Evolutionary conservation across 2,888 invertebrate species (phyloP).

Genomic region (Scrobipalpa costella): DNA sequence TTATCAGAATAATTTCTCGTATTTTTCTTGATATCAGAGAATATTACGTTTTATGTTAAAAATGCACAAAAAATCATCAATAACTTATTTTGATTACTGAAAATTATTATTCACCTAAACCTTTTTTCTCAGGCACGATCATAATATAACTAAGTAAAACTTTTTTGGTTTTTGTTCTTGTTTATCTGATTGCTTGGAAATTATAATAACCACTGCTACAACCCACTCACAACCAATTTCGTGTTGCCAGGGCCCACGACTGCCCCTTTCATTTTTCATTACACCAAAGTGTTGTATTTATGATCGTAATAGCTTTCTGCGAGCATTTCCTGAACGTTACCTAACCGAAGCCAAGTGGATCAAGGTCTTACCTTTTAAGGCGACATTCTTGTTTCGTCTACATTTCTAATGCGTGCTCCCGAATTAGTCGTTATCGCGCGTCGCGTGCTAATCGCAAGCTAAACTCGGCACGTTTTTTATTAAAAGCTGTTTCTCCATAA

Average conservation of each 20-base stretch:
- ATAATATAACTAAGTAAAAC: no score
- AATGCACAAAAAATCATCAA: no score
- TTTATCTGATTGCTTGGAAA: neutral
- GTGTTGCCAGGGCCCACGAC: conserved; percentile 5
- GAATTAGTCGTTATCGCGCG: conserved; percentile 65
- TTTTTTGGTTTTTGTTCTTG: neutral
- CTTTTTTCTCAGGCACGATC: no score
- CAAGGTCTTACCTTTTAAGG: conserved; percentile 55
- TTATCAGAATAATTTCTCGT: no score
- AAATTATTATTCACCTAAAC: no score
- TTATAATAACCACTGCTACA: neutral
- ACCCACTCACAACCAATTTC: neutral
- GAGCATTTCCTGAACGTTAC: conserved; percentile 22
- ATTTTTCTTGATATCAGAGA: no score
- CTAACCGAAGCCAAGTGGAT: conserved; percentile 49
- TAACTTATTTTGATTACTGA: no score
- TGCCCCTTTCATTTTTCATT: conserved; percentile 23
- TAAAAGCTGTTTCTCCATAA: conserved; percentile 65
- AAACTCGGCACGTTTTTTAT: conserved; percentile 34
- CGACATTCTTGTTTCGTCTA: conserved; percentile 58
- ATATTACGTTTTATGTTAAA: no score
- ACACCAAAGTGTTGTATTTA: conserved; percentile 20
- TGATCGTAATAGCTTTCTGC: conserved; percentile 27
- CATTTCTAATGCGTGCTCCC: conserved; percentile 64
- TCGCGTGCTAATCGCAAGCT: conserved; percentile 64